Conservation (phyloP, 2,113 vertebrate species). For the Scytalopus superciliaris region DNA sequence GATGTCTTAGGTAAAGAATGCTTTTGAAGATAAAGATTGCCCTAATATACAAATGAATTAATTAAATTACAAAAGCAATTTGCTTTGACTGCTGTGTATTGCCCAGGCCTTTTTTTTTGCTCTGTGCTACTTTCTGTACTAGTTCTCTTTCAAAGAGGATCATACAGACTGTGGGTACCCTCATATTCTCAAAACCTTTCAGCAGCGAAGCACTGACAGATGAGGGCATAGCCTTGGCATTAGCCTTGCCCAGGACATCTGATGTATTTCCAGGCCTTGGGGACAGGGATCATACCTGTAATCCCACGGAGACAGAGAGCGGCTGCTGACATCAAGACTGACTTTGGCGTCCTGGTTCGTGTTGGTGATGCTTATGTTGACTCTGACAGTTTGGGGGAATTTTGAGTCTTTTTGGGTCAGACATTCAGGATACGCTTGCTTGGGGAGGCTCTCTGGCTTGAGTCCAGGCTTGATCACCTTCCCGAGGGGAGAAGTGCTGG, state of each 20-base stretch:
- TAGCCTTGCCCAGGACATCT: not conserved
- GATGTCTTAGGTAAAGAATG: not conserved
- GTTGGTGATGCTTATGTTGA: constrained; percentile 62
- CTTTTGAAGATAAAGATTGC: not conserved
- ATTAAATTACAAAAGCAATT: not conserved
- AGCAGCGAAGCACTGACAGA: not conserved
- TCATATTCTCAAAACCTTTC: not conserved
- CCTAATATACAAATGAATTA: not conserved
- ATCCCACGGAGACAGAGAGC: constrained; percentile 75
- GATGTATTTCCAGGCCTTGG: not conserved
- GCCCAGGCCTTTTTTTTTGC: not conserved
- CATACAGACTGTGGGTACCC: not conserved
- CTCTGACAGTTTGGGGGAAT: constrained; percentile 59
- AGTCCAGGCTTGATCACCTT: not conserved
- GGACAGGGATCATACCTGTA: constrained; percentile 60
- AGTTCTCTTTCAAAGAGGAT: not conserved
- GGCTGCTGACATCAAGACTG: constrained; percentile 10
- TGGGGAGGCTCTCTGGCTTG: not conserved
- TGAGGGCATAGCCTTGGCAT: fast-evolving
- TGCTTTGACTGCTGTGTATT: not conserved
- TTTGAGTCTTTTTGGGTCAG: not conserved
- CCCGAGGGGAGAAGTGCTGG: not conserved
- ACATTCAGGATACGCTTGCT: constrained; percentile 12
- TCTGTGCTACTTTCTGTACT: not conserved
- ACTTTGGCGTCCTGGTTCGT: not conserved